Percentiles rank a stretch among this genome's conserved stretches.
These are phyloP conservation scores for Choloepus didactylus DNA, from an alignment of 2,797 vertebrate genomes.

Conservation along the genomic window DNA sequence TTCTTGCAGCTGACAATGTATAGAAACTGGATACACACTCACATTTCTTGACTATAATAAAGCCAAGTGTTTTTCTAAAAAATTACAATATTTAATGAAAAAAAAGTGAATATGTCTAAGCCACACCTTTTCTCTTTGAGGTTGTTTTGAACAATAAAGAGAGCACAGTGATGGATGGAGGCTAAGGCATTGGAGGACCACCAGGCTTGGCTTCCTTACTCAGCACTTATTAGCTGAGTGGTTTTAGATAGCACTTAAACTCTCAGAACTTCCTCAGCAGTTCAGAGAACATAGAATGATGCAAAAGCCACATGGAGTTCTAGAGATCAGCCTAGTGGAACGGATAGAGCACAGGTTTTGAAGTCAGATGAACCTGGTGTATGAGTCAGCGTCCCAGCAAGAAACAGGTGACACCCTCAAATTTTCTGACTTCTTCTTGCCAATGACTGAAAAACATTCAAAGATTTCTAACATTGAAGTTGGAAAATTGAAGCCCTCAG, in stretches of 20 bases:
- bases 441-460: background rate
- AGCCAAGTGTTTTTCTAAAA: background rate
- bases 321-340: background rate
- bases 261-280: background rate
- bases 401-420: background rate
- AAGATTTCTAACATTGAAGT: slow-evolving; percentile 25
- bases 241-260: background rate
- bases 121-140: background rate
- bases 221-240: background rate
- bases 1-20: background rate
- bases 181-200: no score
- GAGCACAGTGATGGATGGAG: no score
- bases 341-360: background rate
- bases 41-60: background rate
- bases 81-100: background rate
- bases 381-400: background rate
- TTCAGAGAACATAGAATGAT: background rate
- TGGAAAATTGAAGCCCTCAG: background rate
- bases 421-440: background rate
- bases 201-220: background rate
- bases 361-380: background rate
- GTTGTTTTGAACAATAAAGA: background rate
- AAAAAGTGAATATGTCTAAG: background rate
- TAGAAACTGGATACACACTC: background rate
- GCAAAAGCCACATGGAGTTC: background rate